These are phyloP conservation scores for Leptopilina clavipes DNA, from an alignment of 1,140 invertebrate genomes.

Conservation along the genomic window DNA sequence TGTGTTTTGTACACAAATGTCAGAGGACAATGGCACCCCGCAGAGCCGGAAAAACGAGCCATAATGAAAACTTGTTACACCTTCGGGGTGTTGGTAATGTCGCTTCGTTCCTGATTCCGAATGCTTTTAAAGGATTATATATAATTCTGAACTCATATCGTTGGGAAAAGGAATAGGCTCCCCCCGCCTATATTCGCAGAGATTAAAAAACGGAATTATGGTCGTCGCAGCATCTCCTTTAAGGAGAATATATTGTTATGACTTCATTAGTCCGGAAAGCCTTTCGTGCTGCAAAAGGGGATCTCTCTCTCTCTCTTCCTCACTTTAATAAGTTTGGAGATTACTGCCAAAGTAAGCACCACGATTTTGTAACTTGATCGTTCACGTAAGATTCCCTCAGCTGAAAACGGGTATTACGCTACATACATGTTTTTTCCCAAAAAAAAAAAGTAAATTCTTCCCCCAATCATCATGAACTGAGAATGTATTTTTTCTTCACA, in stretches of 20 bases:
- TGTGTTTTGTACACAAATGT: slow-evolving; percentile 70
- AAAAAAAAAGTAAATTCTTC: not conserved
- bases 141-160: slow-evolving; percentile 34
- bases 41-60: slow-evolving; percentile 52
- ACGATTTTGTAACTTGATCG: slow-evolving; percentile 17
- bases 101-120: slow-evolving; percentile 57
- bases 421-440: not conserved
- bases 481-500: no score
- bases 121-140: slow-evolving; percentile 59
- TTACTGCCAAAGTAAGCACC: not conserved
- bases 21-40: slow-evolving; percentile 56
- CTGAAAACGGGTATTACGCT: slow-evolving; percentile 19
- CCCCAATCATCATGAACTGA: no score
- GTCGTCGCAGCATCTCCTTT: slow-evolving; percentile 33
- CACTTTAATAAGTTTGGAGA: slow-evolving; percentile 26
- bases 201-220: slow-evolving; percentile 28
- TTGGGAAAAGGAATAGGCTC: slow-evolving; percentile 26
- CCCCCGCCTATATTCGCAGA: not conserved
- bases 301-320: not conserved
- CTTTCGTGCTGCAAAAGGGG: not conserved
- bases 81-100: slow-evolving; percentile 35
- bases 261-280: slow-evolving; percentile 37
- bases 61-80: slow-evolving; percentile 60
- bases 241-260: slow-evolving; percentile 41
- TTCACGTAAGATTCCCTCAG: not conserved